A percentile compares a stretch with the other conserved stretches of the same genome.
These are phyloP conservation scores for Tachina lurida DNA, from an alignment of 2,888 invertebrate species.

Conservation along the genomic window DNA sequence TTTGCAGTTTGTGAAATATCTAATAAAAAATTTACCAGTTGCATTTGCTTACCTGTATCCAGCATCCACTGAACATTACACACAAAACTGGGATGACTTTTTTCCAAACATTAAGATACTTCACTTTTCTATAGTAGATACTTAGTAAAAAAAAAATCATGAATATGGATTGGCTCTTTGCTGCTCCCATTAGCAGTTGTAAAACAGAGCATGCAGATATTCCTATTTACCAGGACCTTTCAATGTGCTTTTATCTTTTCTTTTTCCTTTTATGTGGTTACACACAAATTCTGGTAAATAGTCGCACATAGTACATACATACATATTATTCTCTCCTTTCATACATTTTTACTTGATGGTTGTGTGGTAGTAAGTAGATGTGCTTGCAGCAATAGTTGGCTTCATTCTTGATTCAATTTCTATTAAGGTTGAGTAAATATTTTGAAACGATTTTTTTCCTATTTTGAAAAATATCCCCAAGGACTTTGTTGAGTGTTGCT, in stretches of 20 bases:
- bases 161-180: constrained; percentile 38
- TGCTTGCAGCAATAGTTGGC: constrained; percentile 10
- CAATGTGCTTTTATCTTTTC: constrained; percentile 22
- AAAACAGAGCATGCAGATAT: neutral
- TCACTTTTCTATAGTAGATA: constrained; percentile 15
- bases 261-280: constrained; percentile 11
- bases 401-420: constrained; percentile 37
- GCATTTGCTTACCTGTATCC: constrained; percentile 51
- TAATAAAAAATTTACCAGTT: constrained; percentile 61
- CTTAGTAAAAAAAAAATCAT: constrained; percentile 14
- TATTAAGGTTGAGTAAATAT: constrained; percentile 55
- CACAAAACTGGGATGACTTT: constrained; percentile 4
- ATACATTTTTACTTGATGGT: constrained; percentile 10
- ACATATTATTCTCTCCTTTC: neutral
- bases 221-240: constrained; percentile 32
- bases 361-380: neutral
- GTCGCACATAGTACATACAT: constrained; percentile 1
- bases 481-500: constrained; percentile 39
- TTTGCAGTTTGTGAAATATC: constrained; percentile 45
- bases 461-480: constrained; percentile 45
- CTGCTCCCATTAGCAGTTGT: constrained; percentile 25
- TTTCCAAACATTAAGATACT: constrained; percentile 24
- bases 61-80: constrained; percentile 28
- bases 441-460: constrained; percentile 38
- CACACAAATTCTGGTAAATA: neutral